Percentiles rank a stretch among this genome's conserved stretches.
These are phyloP conservation scores for Troides oblongomaculatus DNA, from an alignment of 2,888 invertebrate species.

Conservation along the genomic window DNA sequence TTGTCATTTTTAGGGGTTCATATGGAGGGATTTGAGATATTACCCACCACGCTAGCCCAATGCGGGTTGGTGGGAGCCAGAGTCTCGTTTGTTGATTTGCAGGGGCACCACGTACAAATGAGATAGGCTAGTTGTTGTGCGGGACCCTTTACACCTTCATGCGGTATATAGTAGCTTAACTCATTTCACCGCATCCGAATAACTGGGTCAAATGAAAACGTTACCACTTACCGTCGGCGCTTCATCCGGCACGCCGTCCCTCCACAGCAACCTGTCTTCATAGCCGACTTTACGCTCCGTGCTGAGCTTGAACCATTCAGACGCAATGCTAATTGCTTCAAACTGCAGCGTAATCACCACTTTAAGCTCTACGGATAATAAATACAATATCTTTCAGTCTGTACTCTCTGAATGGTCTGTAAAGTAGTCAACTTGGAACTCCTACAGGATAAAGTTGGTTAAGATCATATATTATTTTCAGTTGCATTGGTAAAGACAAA, in stretches of 20 bases:
- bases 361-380: conserved; percentile 57
- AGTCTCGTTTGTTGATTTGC: too few relatives aligned
- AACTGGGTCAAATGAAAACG: conserved; percentile 15
- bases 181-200: not conserved
- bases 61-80: too few relatives aligned
- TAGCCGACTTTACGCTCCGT: conserved; percentile 78
- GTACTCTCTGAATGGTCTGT: not conserved
- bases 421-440: not conserved
- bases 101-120: too few relatives aligned
- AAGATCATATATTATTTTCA: not conserved
- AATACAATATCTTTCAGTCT: conserved; percentile 10
- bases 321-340: conserved; percentile 82
- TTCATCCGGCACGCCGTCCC: conserved; percentile 59
- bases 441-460: not conserved
- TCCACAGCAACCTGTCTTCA: conserved; percentile 88
- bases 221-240: conserved; percentile 34
- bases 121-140: too few relatives aligned
- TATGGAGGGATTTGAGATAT: too few relatives aligned
- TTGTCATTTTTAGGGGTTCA: too few relatives aligned
- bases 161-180: too few relatives aligned
- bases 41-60: too few relatives aligned
- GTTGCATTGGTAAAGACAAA: too few relatives aligned
- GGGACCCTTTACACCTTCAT: too few relatives aligned
- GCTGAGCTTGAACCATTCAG: conserved; percentile 88
- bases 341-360: conserved; percentile 59